Percentiles rank a stretch among this genome's conserved stretches.
These are phyloP conservation scores for Caenorhabditis sp. DNA, from an alignment of 2,888 invertebrate genomes.

Conservation along the genomic window DNA sequence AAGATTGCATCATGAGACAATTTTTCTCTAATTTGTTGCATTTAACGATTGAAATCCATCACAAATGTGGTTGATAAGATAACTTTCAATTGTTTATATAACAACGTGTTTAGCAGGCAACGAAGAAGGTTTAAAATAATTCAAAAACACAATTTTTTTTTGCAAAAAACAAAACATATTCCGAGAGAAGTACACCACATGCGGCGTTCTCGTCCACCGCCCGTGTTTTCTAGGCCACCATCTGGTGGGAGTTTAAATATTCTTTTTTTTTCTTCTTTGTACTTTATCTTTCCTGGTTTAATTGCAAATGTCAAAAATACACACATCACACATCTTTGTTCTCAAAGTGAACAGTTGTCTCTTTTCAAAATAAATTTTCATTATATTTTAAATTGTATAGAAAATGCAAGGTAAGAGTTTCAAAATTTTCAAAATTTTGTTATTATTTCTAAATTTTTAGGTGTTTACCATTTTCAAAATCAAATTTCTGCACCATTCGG, in stretches of 20 bases:
- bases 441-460: constrained; percentile 13
- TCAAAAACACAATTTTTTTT: neutral
- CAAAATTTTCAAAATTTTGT: neutral
- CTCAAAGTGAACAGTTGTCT: neutral
- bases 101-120: neutral
- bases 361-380: neutral
- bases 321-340: neutral
- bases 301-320: neutral
- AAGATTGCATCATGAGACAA: neutral
- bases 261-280: neutral
- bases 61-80: neutral
- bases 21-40: neutral
- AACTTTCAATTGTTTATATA: neutral
- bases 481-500: constrained; percentile 12
- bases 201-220: neutral
- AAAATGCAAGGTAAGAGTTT: neutral
- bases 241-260: neutral
- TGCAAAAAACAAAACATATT: neutral
- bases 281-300: neutral
- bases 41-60: neutral
- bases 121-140: neutral
- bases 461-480: constrained; percentile 8
- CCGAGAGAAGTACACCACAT: neutral
- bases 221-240: neutral
- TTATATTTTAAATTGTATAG: neutral